phyloP scores from a whole-genome alignment of 2,113 vertebrate species.

The Micromys minutus region DNA sequence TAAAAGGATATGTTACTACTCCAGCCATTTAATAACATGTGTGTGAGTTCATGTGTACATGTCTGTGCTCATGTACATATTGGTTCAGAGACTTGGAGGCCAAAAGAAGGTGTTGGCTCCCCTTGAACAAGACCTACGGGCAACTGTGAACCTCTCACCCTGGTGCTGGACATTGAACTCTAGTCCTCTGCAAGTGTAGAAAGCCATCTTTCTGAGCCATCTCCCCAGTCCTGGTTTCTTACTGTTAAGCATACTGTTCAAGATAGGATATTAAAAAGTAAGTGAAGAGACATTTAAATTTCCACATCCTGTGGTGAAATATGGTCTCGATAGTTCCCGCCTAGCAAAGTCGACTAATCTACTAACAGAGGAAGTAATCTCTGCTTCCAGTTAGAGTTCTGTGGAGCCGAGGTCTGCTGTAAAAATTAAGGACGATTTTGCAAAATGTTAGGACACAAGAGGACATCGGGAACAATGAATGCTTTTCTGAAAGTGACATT shows the following conservation, averaged over 20 bases:
- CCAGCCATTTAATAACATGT: not conserved
- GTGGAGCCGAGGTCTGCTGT: not conserved
- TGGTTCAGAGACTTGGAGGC: not conserved
- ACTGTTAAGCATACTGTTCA: constrained; percentile 12
- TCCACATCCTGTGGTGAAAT: constrained; percentile 43
- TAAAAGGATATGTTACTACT: not conserved
- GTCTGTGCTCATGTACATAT: not conserved
- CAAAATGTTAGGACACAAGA: not conserved
- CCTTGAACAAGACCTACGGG: not conserved
- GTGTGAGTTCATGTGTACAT: not conserved
- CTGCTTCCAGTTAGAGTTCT: constrained; percentile 36
- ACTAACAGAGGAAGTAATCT: constrained; percentile 15
- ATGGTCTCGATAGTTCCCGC: not conserved
- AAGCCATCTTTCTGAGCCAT: not conserved
- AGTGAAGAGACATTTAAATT: constrained; percentile 38
- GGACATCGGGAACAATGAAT: not conserved
- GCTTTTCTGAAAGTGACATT: not conserved
- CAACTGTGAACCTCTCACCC: not conserved
- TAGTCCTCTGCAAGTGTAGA: not conserved
- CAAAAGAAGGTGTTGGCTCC: not conserved
- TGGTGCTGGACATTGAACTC: not conserved
- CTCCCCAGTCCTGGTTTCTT: not conserved
- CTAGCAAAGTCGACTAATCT: not conserved
- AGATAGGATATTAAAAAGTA: constrained; percentile 55
- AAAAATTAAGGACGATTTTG: constrained; percentile 45